A percentile compares a stretch with the other conserved stretches of the same genome.
These are phyloP conservation scores for Diachasma alloeum DNA, from an alignment of 1,140 invertebrate genomes.

Conservation along the genomic window DNA sequence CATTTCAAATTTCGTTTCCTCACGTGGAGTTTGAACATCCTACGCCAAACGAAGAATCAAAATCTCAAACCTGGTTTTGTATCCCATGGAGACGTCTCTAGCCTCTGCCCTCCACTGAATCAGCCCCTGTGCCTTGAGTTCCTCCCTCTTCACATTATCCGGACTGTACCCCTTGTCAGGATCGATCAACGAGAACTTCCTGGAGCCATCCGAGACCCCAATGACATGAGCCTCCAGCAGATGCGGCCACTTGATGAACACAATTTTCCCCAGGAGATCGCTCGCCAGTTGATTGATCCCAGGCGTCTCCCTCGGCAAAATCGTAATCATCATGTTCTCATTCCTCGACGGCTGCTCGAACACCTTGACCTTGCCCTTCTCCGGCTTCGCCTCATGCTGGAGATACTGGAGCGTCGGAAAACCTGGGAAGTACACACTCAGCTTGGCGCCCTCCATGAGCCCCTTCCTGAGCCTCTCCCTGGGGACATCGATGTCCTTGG, in stretches of 20 bases:
- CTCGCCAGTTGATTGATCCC: conserved; percentile 66
- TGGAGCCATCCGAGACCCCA: conserved; percentile 36
- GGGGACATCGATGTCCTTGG: conserved; percentile 71
- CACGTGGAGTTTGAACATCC: too few species aligned
- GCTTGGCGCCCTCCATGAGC: conserved; percentile 73
- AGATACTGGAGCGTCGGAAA: conserved; percentile 91
- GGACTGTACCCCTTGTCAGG: neutral
- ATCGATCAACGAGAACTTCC: conserved; percentile 36
- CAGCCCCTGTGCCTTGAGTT: neutral
- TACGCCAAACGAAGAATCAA: too few species aligned
- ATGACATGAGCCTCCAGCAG: conserved; percentile 73
- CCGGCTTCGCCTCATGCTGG: conserved; percentile 74
- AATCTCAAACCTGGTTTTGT: conserved; percentile 62
- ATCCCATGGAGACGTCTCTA: conserved; percentile 60
- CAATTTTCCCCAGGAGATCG: conserved; percentile 74
- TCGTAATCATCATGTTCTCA: conserved; percentile 83
- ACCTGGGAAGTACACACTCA: conserved; percentile 83
- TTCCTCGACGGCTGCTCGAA: conserved; percentile 84
- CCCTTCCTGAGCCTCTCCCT: conserved; percentile 75
- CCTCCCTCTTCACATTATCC: conserved; percentile 18
- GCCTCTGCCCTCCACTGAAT: conserved; percentile 4
- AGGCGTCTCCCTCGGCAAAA: conserved; percentile 60
- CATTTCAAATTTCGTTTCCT: too few species aligned
- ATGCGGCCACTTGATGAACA: conserved; percentile 91
- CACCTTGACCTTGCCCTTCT: conserved; percentile 79